Evolutionary conservation across 2,888 invertebrate species (phyloP).

Genomic region (Bibio marci): DNA sequence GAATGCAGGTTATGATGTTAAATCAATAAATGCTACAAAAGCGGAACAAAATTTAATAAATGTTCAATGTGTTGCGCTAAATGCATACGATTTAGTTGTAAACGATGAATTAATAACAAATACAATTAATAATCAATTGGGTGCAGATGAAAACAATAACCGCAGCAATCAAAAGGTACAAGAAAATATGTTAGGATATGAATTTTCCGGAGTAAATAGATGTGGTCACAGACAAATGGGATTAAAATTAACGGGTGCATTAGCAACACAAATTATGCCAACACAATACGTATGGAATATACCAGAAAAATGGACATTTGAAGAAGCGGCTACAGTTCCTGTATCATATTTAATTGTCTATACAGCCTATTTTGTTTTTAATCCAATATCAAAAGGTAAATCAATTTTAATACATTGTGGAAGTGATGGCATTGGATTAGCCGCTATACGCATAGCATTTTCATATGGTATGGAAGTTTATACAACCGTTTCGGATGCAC

Average conservation of each 20-base stretch:
- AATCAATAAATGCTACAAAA: constrained; percentile 78
- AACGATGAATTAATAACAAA: constrained; percentile 77
- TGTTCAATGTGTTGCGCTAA: constrained; percentile 62
- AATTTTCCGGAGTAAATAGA: constrained; percentile 41
- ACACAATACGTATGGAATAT: constrained; percentile 38
- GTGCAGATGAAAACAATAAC: too few species aligned
- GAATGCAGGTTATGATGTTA: constrained; percentile 49
- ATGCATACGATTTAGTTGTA: constrained; percentile 91
- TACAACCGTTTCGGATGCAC: constrained; percentile 50
- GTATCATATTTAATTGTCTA: constrained; percentile 58
- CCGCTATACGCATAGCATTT: constrained; percentile 56
- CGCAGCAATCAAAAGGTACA: constrained; percentile 42
- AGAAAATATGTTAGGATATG: constrained; percentile 50
- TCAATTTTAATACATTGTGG: constrained; percentile 38
- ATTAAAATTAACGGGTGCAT: constrained; percentile 32
- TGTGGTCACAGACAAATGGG: constrained; percentile 50
- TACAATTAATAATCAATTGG: too few species aligned
- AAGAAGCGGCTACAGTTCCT: constrained; percentile 62
- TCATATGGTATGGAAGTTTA: constrained; percentile 44
- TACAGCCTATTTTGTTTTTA: constrained; percentile 29
- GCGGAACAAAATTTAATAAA: constrained; percentile 59
- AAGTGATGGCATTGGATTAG: constrained; percentile 58
- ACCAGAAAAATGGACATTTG: constrained; percentile 52
- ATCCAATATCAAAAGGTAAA: constrained; percentile 24
- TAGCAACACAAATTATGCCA: constrained; percentile 38